Evolutionary conservation across 2,888 invertebrate genomes (phyloP), one percentile per base, ranked within the genome.

Genomic region (Drosophila anomalata): DNA sequence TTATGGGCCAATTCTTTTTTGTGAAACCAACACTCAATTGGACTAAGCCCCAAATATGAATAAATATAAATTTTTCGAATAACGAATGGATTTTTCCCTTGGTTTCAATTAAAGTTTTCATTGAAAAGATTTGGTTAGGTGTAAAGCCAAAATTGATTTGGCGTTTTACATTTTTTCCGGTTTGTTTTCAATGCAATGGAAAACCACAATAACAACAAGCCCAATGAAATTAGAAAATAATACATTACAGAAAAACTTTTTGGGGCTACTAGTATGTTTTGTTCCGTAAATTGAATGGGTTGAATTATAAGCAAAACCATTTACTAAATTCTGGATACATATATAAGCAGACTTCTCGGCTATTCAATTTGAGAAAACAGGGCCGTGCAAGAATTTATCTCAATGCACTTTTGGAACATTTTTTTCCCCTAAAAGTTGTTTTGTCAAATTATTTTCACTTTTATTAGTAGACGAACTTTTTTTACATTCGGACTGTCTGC

Each of bases 391-490:
- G 11, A 50, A 17, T 33, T 33, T 20, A 20, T 9, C 29, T 24
- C 9, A 22, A 62, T 41, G 6, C 24, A 24, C 31, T 22, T 50
- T 36, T 56, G 47, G 36, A 47, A 6, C 8, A 58, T 52, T 46
- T 61, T 60, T 54, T 24, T 11, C 31, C 53, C 22, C 24, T 71
- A 17, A 67, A 50, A 58, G 33, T 51, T 55, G 66, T 66, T 65
- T 51, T 73, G 73, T 69, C 68, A 71, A 76, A 51, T 54, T 58
- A 77, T 83, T 77, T 79, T 75, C 77, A 73, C 79, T 76, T 78
- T 85, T 85, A 79, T 76, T 85, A 67, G 62, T 24, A 67, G 46
- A 59, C 59, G 65, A 63, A 68, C 29, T 36, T 41, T 20, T 51
- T 42, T 67, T 73, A 60, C 70, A 63, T 77, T 83, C 63, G 48